These are phyloP conservation scores for Gallinago undulata DNA, from an alignment of 2,113 vertebrate genomes.

Conservation along the genomic window DNA sequence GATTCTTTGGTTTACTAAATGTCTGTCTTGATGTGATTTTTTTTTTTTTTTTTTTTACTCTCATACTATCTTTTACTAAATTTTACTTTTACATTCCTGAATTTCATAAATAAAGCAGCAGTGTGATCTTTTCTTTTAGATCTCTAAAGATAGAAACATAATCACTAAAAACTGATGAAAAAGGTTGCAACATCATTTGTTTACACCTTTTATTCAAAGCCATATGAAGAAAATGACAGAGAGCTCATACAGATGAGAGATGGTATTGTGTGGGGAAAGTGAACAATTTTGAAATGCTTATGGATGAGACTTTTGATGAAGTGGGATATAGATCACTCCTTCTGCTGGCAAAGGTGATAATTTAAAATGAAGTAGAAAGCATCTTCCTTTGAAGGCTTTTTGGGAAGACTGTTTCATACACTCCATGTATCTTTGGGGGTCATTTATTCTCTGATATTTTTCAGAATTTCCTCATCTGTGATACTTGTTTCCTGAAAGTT, in stretches of 20 bases:
- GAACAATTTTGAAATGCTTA: background rate
- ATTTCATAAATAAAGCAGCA: background rate
- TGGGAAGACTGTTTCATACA: background rate
- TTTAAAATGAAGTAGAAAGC: background rate
- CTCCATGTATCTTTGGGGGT: background rate
- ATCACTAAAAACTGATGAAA: background rate
- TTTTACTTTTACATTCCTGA: background rate
- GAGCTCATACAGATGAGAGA: background rate
- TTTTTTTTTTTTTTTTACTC: background rate
- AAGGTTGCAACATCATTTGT: background rate
- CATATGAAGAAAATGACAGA: background rate
- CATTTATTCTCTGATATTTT: background rate
- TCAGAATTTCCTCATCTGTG: background rate
- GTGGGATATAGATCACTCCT: background rate
- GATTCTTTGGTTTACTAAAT: background rate
- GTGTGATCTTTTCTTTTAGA: background rate
- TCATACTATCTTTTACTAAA: background rate
- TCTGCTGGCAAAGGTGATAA: fast-evolving
- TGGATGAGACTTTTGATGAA: background rate
- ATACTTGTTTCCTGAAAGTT: background rate
- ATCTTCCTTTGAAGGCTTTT: background rate
- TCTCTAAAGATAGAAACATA: background rate
- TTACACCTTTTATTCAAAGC: background rate
- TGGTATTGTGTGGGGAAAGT: background rate
- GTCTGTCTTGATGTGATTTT: background rate